Base-by-base conservation (phyloP, 2,797 vertebrate genomes). In the Phrynocephalus vlangalii region DNA sequence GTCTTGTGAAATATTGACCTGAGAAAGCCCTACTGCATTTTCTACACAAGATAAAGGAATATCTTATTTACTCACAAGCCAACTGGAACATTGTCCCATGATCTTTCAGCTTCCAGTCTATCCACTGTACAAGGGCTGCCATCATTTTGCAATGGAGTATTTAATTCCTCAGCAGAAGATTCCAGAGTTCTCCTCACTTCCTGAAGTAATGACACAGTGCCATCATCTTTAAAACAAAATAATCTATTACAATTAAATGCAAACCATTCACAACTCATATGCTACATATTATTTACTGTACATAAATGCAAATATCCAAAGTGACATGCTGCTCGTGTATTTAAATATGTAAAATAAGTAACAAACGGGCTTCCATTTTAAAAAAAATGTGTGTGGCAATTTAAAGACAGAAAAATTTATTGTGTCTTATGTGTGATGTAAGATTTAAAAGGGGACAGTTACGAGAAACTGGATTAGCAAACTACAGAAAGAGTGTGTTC, bases 11-110 rank as follows among this genome's bases (percentile, higher is more conserved):
- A 16, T 48, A 13, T 30, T 28, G 60, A 56, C 28, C 52, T 20
- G 15, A 66, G n/a, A 66, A 18, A 63, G 20, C 8, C 3, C 24
- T 28, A 28, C n/a, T 83, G 7, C 56, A n/a, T 24, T 79, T 87
- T 50, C 11, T 52, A 0, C 2, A 80, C 67, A 9, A 83, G 1
- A 7, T 10, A 33, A 3, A 48, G 30, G 7, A 18, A 73, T 18
- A 3, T 10, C 24, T 83, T 76, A 16, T 86, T 92, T 90, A 92
- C 97, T 97, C 95, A 98, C 97, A 96, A 96, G 48, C 95, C 91
- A 82, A 96, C 90, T 8, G 95, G 95, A 79, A 94, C 91, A 68
- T 97, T 95, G 87, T 97, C 97, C 97, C 97, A 97, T 1, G 96
- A 96, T 73, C 97, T 96, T 76, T 97, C 96, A 3, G 94, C 96